A percentile compares a stretch with the other conserved stretches of the same genome.
These are phyloP conservation scores for Agonopterix alstromeriana DNA, from an alignment of 2,888 invertebrate species.

Conservation along the genomic window DNA sequence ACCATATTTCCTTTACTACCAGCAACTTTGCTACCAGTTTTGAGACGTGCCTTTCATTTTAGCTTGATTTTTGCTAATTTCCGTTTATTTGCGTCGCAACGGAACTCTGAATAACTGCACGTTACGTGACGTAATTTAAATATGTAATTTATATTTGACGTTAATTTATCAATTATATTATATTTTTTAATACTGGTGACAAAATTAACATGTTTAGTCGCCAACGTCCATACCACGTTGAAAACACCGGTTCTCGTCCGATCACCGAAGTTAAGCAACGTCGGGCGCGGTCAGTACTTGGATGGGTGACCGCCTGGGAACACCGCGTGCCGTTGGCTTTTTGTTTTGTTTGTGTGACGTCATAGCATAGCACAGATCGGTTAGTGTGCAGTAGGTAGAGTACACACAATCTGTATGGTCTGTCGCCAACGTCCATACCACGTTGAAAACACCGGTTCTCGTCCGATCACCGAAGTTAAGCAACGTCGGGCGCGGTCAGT, in stretches of 20 bases:
- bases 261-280: conserved; percentile 51
- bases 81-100: no score
- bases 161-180: no score
- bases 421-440: conserved; percentile 53
- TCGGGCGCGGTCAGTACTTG: conserved; percentile 53
- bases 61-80: no score
- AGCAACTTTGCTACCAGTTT: no score
- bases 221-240: conserved; percentile 58
- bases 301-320: conserved; percentile 48
- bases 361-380: no score
- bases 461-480: conserved; percentile 53
- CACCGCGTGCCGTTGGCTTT: conserved; percentile 38
- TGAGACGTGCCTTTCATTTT: background rate
- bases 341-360: conserved; percentile 8
- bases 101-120: background rate
- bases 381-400: no score
- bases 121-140: background rate
- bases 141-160: background rate
- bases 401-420: conserved; percentile 2
- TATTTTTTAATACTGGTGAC: background rate
- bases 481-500: conserved; percentile 47
- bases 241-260: conserved; percentile 50
- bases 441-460: conserved; percentile 49
- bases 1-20: no score
- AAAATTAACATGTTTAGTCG: conserved; percentile 5